These are phyloP conservation scores for Polymixis lichenea DNA, from an alignment of 2,888 invertebrate species.

Conservation along the genomic window DNA sequence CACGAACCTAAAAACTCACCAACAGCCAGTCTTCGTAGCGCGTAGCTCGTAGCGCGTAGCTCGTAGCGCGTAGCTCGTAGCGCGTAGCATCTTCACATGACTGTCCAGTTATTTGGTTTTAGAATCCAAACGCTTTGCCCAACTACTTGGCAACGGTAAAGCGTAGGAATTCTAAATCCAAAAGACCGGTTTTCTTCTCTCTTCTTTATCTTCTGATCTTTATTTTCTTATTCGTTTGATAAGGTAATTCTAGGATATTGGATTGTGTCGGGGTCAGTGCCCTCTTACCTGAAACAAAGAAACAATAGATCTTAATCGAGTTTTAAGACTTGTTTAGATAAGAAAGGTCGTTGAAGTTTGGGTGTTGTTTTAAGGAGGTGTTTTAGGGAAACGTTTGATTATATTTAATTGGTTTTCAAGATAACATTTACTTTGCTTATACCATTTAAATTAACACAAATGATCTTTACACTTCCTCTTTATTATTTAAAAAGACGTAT, in stretches of 20 bases:
- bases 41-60: constrained; percentile 29
- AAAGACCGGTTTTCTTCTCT: constrained; percentile 78
- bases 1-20: constrained; percentile 7
- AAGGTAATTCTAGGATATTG: constrained; percentile 27
- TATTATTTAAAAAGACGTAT: neutral
- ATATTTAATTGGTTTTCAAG: neutral
- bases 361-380: neutral
- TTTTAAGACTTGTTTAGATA: constrained; percentile 20
- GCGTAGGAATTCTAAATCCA: constrained; percentile 99
- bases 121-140: constrained; percentile 99
- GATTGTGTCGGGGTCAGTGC: constrained; percentile 19
- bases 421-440: neutral
- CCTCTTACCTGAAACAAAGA: constrained; percentile 60
- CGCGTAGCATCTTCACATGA: constrained; percentile 63
- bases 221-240: constrained; percentile 16
- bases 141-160: constrained; percentile 94
- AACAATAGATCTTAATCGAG: constrained; percentile 40
- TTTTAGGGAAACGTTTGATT: neutral
- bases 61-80: constrained; percentile 45
- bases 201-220: neutral
- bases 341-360: constrained; percentile 21
- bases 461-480: neutral
- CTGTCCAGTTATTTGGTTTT: constrained; percentile 92
- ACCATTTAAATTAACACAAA: neutral
- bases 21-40: constrained; percentile 20